Conservation (phyloP, 2,113 vertebrate genomes). For the Myiozetetes cayanensis region DNA sequence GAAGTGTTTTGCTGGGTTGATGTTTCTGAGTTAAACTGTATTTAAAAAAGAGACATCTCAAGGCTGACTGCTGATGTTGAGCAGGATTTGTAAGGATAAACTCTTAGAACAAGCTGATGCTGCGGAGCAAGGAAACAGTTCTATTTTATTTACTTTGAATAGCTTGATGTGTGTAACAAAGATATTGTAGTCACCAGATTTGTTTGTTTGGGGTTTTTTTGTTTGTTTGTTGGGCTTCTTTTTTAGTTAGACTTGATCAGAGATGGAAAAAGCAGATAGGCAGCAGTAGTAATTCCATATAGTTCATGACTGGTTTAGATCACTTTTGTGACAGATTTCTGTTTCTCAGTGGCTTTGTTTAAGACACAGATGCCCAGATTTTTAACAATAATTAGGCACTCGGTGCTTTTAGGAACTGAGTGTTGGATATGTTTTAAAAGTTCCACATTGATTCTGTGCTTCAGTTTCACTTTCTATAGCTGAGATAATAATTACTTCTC, state of each 20-base stretch:
- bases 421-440: neutral
- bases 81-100: neutral
- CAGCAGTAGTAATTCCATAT: neutral
- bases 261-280: neutral
- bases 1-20: neutral
- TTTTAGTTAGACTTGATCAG: neutral
- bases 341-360: neutral
- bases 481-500: neutral
- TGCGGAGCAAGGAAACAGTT: neutral
- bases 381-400: neutral
- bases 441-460: neutral
- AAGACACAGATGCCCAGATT: neutral
- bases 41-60: neutral
- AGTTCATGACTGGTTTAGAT: neutral
- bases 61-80: neutral
- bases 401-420: rapidly evolving
- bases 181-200: rapidly evolving
- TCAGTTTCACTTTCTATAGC: neutral
- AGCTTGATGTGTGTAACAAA: neutral
- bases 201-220: neutral
- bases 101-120: neutral
- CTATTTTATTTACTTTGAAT: neutral
- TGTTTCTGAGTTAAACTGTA: neutral
- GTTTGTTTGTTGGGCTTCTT: neutral
- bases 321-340: neutral